Percentiles rank a stretch among this genome's conserved stretches.
These are phyloP conservation scores for Myiagra hebetior DNA, from an alignment of 2,113 vertebrate species.

Conservation along the genomic window DNA sequence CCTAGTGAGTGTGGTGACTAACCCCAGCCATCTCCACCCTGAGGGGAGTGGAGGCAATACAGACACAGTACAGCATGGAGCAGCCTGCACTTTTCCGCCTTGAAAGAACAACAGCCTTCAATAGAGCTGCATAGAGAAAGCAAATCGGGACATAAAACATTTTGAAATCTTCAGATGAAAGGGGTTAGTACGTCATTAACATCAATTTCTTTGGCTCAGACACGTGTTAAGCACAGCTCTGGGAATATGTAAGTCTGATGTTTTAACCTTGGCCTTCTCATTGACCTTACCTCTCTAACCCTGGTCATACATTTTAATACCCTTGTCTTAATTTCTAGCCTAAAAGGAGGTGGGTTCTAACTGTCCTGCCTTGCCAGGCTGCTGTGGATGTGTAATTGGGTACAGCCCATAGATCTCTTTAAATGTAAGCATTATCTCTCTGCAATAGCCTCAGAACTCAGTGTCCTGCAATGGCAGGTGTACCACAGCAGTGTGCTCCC, in stretches of 20 bases:
- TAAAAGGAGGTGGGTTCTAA: neutral
- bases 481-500: neutral
- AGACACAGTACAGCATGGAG: neutral
- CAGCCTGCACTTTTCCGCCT: neutral
- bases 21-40: neutral
- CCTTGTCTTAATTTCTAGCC: neutral
- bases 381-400: neutral
- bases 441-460: neutral
- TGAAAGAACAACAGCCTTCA: neutral
- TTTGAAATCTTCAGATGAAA: constrained; percentile 17
- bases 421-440: neutral
- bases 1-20: accelerated
- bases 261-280: neutral
- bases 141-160: neutral
- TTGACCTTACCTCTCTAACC: neutral
- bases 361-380: neutral
- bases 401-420: neutral
- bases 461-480: accelerated
- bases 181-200: neutral
- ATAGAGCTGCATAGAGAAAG: neutral
- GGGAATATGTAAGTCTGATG: neutral
- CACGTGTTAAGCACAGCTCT: neutral
- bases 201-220: neutral
- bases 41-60: neutral
- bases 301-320: neutral